phyloP scores from a whole-genome alignment of 2,888 invertebrate species.

The Nomada ferruginata region DNA sequence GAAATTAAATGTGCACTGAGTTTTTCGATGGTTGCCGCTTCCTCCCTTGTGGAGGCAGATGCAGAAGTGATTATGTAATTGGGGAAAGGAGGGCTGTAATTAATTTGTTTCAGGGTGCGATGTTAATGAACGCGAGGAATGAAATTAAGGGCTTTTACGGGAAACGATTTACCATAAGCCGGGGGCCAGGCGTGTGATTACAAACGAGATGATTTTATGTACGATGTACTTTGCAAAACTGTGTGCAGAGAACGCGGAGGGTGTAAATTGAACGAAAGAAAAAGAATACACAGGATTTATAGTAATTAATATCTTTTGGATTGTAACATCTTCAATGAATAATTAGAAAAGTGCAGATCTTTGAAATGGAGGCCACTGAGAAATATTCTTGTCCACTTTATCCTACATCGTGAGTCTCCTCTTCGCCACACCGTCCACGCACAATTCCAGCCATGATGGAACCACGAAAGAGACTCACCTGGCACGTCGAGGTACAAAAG shows the following conservation, averaged over 20 bases:
- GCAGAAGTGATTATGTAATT: neutral
- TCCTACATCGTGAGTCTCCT: neutral
- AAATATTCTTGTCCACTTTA: neutral
- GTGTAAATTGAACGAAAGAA: too few relatives aligned
- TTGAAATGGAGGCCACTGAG: neutral
- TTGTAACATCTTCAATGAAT: too few relatives aligned
- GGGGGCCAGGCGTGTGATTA: neutral
- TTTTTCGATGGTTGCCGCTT: neutral
- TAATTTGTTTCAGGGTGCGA: neutral
- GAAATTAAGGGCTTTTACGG: constrained; percentile 12
- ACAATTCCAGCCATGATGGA: constrained; percentile 45
- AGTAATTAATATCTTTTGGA: too few relatives aligned
- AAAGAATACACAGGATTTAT: too few relatives aligned
- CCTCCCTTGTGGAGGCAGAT: neutral
- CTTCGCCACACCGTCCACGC: neutral
- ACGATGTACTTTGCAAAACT: too few relatives aligned
- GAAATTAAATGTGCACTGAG: neutral
- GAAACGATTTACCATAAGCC: neutral
- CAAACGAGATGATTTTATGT: too few relatives aligned
- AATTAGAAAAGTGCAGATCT: too few relatives aligned
- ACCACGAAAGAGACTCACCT: constrained; percentile 62
- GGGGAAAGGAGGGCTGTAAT: neutral
- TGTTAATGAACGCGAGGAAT: neutral
- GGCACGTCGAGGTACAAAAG: constrained; percentile 53
- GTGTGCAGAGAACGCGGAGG: too few relatives aligned